phyloP scores from a whole-genome alignment of 2,888 invertebrate species.

The Leptopterna dolabrata region DNA sequence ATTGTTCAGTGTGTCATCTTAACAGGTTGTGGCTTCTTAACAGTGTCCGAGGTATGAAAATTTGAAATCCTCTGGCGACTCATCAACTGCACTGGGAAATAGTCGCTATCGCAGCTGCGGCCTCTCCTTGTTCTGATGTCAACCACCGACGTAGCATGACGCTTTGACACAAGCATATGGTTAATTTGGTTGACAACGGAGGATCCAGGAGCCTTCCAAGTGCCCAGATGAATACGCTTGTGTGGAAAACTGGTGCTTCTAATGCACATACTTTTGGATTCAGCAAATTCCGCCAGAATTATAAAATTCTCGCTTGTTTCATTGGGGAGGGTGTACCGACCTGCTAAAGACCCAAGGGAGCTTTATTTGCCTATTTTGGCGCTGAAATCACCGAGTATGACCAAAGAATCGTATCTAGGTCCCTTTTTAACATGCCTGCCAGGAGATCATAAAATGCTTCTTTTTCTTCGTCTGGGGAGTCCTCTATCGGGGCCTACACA shows the following conservation, averaged over 20 bases:
- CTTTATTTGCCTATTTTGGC: background rate
- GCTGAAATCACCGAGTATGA: background rate
- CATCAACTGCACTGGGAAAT: conserved; percentile 30
- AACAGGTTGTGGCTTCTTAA: background rate
- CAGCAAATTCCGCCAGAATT: background rate
- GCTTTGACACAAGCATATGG: background rate
- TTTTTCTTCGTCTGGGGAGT: background rate
- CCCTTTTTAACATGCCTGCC: background rate
- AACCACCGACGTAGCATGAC: background rate
- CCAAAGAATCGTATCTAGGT: background rate
- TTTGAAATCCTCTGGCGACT: conserved; percentile 64
- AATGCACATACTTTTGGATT: background rate
- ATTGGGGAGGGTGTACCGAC: background rate
- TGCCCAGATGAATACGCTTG: background rate
- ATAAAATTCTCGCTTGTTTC: background rate
- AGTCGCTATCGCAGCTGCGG: background rate
- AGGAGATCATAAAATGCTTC: background rate
- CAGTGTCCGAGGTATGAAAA: background rate
- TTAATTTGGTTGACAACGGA: background rate
- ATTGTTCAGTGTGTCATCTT: background rate
- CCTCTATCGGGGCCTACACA: conserved; percentile 8
- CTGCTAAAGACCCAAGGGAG: background rate
- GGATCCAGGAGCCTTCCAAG: background rate
- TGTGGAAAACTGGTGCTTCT: background rate
- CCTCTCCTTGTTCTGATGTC: background rate